Evolutionary conservation across 2,888 invertebrate species (phyloP).

Genomic region (Cerastoderma edule): DNA sequence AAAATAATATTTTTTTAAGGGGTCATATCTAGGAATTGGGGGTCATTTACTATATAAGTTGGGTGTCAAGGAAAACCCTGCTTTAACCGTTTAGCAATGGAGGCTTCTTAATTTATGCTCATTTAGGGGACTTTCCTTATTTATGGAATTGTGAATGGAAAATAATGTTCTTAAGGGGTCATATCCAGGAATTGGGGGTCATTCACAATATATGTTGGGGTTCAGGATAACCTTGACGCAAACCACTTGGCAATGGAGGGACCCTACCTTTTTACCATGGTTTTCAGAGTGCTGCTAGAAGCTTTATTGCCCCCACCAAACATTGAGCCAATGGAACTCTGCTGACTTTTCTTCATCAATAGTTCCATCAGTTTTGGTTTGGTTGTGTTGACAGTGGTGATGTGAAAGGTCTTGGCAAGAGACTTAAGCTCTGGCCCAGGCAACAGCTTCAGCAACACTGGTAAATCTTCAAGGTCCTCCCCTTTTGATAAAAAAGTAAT

Average conservation of each 20-base stretch:
- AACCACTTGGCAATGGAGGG: neutral
- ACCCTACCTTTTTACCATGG: slow-evolving; percentile 68
- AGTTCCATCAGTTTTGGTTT: slow-evolving; percentile 73
- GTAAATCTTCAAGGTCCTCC: slow-evolving; percentile 74
- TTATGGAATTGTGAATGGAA: neutral
- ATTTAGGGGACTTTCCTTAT: no score
- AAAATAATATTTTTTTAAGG: no score
- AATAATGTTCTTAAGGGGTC: no score
- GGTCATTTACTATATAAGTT: no score
- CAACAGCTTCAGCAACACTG: slow-evolving; percentile 79
- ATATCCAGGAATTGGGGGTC: no score
- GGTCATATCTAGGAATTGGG: no score
- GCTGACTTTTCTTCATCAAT: slow-evolving; percentile 81
- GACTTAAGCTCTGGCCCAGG: slow-evolving; percentile 81
- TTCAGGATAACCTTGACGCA: no score
- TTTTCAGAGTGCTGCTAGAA: slow-evolving; percentile 47
- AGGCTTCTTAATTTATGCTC: no score
- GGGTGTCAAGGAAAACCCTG: no score
- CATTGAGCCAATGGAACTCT: slow-evolving; percentile 76
- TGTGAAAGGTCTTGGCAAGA: slow-evolving; percentile 82
- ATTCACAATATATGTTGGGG: no score
- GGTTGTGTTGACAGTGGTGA: slow-evolving; percentile 68
- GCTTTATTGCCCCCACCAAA: slow-evolving; percentile 66
- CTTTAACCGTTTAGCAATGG: no score
- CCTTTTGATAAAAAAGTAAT: no score